These are phyloP conservation scores for Frankliniella intonsa DNA, from an alignment of 2,888 invertebrate species.

Conservation along the genomic window DNA sequence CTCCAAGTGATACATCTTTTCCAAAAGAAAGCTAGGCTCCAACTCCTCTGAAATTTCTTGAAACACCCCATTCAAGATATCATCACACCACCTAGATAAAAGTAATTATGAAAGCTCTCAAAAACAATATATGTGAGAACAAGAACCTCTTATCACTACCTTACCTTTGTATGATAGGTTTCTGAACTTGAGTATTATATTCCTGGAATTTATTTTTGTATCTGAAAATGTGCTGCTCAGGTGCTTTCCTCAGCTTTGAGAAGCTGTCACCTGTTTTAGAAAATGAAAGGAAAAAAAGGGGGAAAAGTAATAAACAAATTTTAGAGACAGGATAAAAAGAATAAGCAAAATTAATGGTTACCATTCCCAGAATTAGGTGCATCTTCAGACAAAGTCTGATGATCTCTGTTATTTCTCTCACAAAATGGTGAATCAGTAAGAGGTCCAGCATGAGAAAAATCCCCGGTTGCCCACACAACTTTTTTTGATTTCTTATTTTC, in stretches of 20 bases:
- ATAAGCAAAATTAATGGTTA: no score
- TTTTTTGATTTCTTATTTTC: background rate
- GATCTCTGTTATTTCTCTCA: no score
- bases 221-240: background rate
- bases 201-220: background rate
- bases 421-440: no score
- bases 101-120: background rate
- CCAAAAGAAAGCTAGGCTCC: background rate
- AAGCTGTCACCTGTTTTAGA: background rate
- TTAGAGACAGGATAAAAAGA: no score
- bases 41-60: slow-evolving; percentile 1
- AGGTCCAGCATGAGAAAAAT: background rate
- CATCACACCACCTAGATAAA: background rate
- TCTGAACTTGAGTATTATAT: background rate
- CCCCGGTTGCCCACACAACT: background rate
- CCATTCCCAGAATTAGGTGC: no score
- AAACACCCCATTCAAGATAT: background rate
- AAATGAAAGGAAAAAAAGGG: background rate
- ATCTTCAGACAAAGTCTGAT: no score
- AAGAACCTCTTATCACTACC: background rate
- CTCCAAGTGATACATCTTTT: background rate
- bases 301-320: no score
- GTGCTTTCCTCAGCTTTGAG: background rate
- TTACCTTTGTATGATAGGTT: background rate
- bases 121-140: background rate